Conservation (phyloP, 2,113 vertebrate genomes). For the Callocephalon fimbriatum region DNA sequence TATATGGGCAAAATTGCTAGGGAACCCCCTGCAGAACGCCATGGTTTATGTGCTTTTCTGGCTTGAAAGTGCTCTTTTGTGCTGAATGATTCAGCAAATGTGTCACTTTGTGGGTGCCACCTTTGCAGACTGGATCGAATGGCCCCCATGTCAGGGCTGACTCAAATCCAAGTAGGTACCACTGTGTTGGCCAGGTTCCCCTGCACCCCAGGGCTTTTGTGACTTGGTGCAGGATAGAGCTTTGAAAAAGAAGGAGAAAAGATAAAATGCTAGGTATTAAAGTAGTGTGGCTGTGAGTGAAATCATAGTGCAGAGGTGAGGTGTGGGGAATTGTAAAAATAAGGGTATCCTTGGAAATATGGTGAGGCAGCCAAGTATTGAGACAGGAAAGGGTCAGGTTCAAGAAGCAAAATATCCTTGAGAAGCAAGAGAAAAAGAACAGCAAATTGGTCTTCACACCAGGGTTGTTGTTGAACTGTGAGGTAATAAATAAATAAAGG, state of each 20-base stretch:
- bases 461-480: not conserved
- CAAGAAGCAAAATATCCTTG: not conserved
- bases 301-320: not conserved
- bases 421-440: not conserved
- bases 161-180: not conserved
- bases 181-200: fast-evolving
- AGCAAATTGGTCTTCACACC: constrained; percentile 2
- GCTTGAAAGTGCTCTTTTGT: not conserved
- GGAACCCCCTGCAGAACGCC: not conserved
- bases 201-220: not conserved
- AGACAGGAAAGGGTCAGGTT: not conserved
- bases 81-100: not conserved
- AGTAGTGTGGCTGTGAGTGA: not conserved
- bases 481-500: constrained; percentile 64
- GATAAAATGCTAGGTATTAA: not conserved
- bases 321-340: not conserved
- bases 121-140: not conserved
- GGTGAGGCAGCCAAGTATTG: not conserved
- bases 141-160: not conserved
- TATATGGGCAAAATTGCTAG: not conserved
- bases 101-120: not conserved
- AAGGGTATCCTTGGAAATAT: not conserved
- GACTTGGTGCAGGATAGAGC: not conserved
- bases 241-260: not conserved
- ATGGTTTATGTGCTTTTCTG: not conserved